Percentiles rank a stretch among this genome's conserved stretches.
phyloP scores from a whole-genome alignment of 2,113 vertebrate genomes.

The Corydoras maculifer region DNA sequence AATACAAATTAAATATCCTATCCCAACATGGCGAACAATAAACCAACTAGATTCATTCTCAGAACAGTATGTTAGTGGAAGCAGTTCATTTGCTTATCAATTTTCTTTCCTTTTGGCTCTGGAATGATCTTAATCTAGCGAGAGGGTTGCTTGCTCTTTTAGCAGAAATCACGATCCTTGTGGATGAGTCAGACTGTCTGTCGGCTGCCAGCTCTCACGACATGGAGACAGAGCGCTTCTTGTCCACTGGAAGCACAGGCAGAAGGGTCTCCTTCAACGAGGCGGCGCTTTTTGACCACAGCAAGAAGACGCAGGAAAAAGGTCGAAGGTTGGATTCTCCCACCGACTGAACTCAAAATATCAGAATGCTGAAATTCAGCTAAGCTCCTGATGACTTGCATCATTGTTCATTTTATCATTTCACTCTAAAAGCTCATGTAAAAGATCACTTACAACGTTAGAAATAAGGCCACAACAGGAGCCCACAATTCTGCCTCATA shows the following conservation, averaged over 20 bases:
- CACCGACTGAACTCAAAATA: too few relatives aligned
- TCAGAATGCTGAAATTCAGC: too few relatives aligned
- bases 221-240: conserved; percentile 83
- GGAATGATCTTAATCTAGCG: not conserved
- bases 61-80: too few relatives aligned
- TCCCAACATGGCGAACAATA: too few relatives aligned
- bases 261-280: conserved; percentile 96
- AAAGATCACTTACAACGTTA: too few relatives aligned
- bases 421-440: too few relatives aligned
- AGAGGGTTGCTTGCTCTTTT: conserved; percentile 7
- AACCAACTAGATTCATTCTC: too few relatives aligned
- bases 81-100: too few relatives aligned
- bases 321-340: conserved; percentile 76
- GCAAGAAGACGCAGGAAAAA: conserved; percentile 88
- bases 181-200: conserved; percentile 83
- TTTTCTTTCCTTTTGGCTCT: too few relatives aligned
- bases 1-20: too few relatives aligned
- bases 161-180: conserved; percentile 81
- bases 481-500: too few relatives aligned
- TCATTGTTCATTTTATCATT: not conserved
- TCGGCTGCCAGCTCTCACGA: conserved; percentile 77
- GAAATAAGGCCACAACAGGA: too few relatives aligned
- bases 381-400: not conserved
- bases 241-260: conserved; percentile 77
- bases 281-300: conserved; percentile 85